Percentiles rank a stretch among this genome's conserved stretches.
These are phyloP conservation scores for Rhineura floridana DNA, from an alignment of 2,113 vertebrate genomes.

Conservation along the genomic window DNA sequence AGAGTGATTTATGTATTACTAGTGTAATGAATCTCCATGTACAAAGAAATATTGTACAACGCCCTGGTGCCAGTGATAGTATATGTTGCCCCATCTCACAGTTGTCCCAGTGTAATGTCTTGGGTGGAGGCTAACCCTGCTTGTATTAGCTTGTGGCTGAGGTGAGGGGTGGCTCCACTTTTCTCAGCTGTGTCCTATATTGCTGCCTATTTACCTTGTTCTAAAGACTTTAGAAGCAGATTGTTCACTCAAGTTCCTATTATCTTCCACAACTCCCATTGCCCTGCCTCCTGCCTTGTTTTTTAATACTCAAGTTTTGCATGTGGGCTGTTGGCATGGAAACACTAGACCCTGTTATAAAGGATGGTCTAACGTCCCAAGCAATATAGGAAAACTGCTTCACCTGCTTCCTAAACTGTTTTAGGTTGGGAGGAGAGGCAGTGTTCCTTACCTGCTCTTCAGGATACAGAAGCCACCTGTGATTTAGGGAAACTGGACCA, in stretches of 20 bases:
- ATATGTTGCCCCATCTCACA: background rate
- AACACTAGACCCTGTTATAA: too few relatives aligned
- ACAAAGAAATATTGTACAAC: background rate
- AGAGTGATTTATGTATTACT: background rate
- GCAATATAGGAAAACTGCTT: too few relatives aligned
- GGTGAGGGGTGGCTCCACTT: background rate
- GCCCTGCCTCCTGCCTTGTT: too few relatives aligned
- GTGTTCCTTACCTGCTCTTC: background rate
- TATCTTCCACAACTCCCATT: background rate
- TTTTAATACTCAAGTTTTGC: too few relatives aligned
- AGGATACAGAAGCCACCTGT: background rate
- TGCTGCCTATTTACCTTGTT: background rate
- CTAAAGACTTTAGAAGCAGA: background rate
- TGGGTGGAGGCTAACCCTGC: background rate
- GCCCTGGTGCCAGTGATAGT: background rate
- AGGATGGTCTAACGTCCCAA: too few relatives aligned
- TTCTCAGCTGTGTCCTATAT: background rate
- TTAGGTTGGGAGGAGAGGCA: background rate
- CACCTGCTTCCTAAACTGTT: too few relatives aligned
- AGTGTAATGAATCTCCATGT: background rate
- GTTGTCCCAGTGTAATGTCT: too few relatives aligned
- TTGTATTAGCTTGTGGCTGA: background rate
- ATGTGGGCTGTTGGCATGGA: too few relatives aligned
- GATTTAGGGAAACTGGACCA: too few relatives aligned
- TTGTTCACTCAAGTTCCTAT: background rate